Conservation (phyloP, 1,140 invertebrate species). For the Ceratina calcarata region DNA sequence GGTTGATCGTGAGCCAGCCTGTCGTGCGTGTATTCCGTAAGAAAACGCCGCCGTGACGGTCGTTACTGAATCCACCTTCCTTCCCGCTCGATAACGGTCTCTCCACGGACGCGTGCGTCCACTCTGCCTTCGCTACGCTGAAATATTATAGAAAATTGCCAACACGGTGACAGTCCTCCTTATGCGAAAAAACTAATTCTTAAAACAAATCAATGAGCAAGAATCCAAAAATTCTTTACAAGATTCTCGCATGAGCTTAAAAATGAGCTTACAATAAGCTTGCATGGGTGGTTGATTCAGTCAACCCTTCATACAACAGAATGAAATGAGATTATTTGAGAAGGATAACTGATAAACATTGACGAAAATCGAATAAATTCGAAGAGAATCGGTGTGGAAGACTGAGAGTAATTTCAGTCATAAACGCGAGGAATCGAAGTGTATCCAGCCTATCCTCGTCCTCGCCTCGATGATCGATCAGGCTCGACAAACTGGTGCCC, state of each 20-base stretch:
- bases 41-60: constrained; percentile 37
- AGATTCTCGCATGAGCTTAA: no score
- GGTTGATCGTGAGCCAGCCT: constrained; percentile 48
- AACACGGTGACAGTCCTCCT: no score
- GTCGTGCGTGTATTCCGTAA: constrained; percentile 20
- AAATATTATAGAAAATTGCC: no score
- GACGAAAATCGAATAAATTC: constrained; percentile 36
- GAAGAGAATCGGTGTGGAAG: constrained; percentile 22
- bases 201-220: no score
- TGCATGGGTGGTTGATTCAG: no score
- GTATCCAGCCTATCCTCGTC: constrained; percentile 18
- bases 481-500: constrained; percentile 54
- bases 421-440: constrained; percentile 34
- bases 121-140: neutral
- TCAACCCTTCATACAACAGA: no score
- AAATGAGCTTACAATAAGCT: no score
- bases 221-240: no score
- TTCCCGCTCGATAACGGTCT: constrained; percentile 36
- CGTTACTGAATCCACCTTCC: constrained; percentile 48
- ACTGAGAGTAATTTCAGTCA: constrained; percentile 50
- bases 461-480: constrained; percentile 60
- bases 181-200: no score
- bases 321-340: no score
- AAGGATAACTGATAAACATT: no score
- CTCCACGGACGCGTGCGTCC: neutral